A percentile compares a stretch with the other conserved stretches of the same genome.
phyloP scores from a whole-genome alignment of 2,888 invertebrate genomes.

The Siphlonurus alternatus region DNA sequence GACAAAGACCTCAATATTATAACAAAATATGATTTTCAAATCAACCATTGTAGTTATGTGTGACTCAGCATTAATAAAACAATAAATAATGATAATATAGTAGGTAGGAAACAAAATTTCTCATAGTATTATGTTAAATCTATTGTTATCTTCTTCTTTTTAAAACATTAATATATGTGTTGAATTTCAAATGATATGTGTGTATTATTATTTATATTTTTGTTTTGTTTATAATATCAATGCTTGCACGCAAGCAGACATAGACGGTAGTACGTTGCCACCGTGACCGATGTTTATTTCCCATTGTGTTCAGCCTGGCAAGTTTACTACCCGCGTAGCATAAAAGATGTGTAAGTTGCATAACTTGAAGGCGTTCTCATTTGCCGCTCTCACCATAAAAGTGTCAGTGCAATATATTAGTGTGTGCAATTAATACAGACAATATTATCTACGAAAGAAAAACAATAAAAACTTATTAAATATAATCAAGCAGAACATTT shows the following conservation, averaged over 20 bases:
- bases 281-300: no score
- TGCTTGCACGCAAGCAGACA: not conserved
- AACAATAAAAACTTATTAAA: no score
- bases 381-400: no score
- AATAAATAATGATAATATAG: not conserved
- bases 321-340: not conserved
- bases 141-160: not conserved
- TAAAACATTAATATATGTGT: not conserved
- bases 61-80: not conserved
- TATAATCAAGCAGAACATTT: no score
- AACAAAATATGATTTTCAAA: not conserved
- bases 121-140: not conserved
- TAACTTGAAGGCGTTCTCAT: no score
- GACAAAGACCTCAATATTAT: not conserved
- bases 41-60: not conserved
- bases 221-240: no score
- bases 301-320: not conserved
- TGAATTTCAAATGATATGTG: not conserved
- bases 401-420: no score
- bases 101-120: not conserved
- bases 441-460: no score
- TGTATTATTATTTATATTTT: no score
- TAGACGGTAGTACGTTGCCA: no score
- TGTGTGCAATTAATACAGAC: no score
- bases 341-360: not conserved